phyloP scores from a whole-genome alignment of 2,797 vertebrate genomes.

The Pantherophis alleghaniensis region DNA sequence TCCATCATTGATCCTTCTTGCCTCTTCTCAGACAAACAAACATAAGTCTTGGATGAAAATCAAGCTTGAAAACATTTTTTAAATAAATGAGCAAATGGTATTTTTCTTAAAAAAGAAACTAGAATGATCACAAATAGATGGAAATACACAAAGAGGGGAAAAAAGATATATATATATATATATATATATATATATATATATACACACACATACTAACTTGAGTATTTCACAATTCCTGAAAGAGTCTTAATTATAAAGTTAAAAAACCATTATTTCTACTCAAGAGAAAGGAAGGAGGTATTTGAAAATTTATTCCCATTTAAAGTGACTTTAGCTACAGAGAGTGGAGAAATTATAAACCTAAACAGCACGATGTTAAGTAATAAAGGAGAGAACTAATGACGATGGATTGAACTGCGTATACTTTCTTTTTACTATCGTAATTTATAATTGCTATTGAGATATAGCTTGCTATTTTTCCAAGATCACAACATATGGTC shows the following conservation, averaged over 20 bases:
- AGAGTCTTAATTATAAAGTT: neutral
- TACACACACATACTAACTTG: neutral
- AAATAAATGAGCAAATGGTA: constrained; percentile 13
- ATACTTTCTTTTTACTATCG: neutral
- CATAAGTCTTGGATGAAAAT: constrained; percentile 14
- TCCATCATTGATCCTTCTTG: constrained; percentile 20
- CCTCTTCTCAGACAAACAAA: neutral
- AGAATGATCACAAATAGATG: neutral
- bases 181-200: too few species aligned
- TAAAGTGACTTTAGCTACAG: neutral
- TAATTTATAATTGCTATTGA: constrained; percentile 4
- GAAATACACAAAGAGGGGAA: neutral
- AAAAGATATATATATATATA: too few species aligned
- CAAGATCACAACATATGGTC: neutral
- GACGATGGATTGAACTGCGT: neutral
- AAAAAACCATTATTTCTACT: neutral
- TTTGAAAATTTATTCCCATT: neutral
- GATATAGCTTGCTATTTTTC: neutral
- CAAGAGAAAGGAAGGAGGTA: neutral
- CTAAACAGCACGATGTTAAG: neutral
- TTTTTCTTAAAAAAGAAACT: constrained; percentile 16
- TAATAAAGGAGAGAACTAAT: neutral
- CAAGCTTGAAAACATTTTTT: constrained; percentile 26
- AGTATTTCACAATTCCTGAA: neutral
- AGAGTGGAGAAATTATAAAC: neutral